phyloP scores from a whole-genome alignment of 2,113 vertebrate species.

The Odobenus rosmarus region DNA sequence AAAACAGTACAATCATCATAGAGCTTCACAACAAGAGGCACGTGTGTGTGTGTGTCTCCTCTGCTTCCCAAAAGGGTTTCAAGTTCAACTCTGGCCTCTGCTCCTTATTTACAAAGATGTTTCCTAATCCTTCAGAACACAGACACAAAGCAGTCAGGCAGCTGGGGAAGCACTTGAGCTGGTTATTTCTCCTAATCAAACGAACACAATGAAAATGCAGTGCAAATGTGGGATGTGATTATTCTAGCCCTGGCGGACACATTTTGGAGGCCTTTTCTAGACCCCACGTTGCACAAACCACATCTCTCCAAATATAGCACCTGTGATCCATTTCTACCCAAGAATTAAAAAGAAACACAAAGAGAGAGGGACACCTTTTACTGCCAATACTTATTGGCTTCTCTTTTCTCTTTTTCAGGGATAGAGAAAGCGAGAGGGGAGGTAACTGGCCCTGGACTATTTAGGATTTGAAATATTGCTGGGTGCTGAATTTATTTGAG shows the following conservation, averaged over 20 bases:
- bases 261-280: background rate
- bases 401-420: background rate
- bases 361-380: background rate
- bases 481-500: background rate
- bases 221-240: conserved; percentile 13
- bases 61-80: background rate
- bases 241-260: background rate
- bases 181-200: conserved; percentile 52
- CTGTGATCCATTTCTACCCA: background rate
- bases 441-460: background rate
- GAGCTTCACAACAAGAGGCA: background rate
- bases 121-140: background rate
- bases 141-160: background rate
- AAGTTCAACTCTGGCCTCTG: background rate
- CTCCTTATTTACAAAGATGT: conserved; percentile 1
- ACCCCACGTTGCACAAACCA: background rate
- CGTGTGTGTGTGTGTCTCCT: background rate
- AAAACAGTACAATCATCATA: background rate
- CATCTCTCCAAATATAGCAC: conserved; percentile 43
- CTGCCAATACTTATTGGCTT: background rate
- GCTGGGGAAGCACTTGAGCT: background rate
- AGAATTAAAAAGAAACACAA: conserved; percentile 37
- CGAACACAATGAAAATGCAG: conserved; percentile 52
- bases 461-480: background rate
- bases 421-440: background rate